These are phyloP conservation scores for Elgaria multicarinata DNA, from an alignment of 2,113 vertebrate genomes.

Conservation along the genomic window DNA sequence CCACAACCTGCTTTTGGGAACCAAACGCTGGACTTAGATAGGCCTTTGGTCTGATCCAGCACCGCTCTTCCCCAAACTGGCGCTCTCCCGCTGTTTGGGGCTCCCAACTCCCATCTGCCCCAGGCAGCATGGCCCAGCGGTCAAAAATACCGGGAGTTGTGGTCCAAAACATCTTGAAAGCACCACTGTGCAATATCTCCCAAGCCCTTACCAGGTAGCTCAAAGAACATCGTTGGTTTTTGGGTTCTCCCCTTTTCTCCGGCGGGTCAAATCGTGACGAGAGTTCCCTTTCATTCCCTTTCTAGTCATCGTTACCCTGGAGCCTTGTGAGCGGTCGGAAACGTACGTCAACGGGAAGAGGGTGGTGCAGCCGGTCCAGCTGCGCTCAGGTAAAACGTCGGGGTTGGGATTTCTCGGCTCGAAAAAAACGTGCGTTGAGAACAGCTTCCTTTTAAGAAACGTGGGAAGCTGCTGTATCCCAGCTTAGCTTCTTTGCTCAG, in stretches of 20 bases:
- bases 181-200: background rate
- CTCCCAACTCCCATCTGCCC: too few species aligned
- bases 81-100: too few species aligned
- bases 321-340: constrained; percentile 95
- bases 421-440: background rate
- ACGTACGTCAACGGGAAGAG: constrained; percentile 98
- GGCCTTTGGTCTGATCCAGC: too few species aligned
- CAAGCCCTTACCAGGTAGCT: background rate
- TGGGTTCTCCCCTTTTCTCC: background rate
- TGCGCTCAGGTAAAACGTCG: constrained; percentile 89
- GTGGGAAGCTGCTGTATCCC: background rate
- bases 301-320: constrained; percentile 91
- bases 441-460: background rate
- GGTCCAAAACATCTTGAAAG: too few species aligned
- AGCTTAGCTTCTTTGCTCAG: background rate
- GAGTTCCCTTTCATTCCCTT: constrained; percentile 34
- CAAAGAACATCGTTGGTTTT: background rate
- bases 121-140: too few species aligned
- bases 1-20: too few species aligned
- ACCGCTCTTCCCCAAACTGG: too few species aligned
- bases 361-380: constrained; percentile 88
- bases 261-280: background rate
- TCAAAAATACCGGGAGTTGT: too few species aligned
- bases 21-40: too few species aligned
- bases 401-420: fast-evolving